phyloP scores from a whole-genome alignment of 2,888 invertebrate genomes.

The Phoronis australis region DNA sequence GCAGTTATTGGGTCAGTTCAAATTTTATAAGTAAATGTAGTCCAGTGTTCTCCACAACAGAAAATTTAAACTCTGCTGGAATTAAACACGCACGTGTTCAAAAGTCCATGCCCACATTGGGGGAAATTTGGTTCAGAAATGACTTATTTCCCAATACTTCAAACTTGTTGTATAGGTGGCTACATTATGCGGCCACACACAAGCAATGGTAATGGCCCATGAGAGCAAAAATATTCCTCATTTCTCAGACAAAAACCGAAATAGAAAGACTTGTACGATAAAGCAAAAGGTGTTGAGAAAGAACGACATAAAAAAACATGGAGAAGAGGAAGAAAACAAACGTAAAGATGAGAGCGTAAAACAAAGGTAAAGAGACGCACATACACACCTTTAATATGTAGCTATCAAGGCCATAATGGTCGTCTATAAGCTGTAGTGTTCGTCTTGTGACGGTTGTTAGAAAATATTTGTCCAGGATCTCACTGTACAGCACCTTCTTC shows the following conservation, averaged over 20 bases:
- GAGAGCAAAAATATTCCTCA: no score
- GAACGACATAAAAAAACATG: not conserved
- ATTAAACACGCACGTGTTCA: no score
- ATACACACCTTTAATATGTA: conserved; percentile 74
- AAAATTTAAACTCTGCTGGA: no score
- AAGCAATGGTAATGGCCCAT: no score
- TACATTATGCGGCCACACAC: no score
- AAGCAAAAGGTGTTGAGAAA: not conserved
- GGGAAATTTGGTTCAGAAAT: no score
- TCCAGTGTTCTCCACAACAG: no score
- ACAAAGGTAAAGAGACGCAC: not conserved
- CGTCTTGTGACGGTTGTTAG: conserved; percentile 77
- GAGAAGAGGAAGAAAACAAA: not conserved
- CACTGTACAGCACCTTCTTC: conserved; percentile 79
- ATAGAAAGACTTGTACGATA: not conserved
- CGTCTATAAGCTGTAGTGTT: conserved; percentile 77
- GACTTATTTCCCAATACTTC: no score
- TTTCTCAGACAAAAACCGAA: not conserved
- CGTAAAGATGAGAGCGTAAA: not conserved
- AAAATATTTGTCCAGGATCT: conserved; percentile 80
- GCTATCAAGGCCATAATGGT: conserved; percentile 87
- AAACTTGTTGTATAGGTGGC: no score
- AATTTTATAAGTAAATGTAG: no score
- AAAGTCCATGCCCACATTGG: no score
- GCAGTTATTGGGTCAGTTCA: no score